A percentile compares a stretch with the other conserved stretches of the same genome.
Evolutionary conservation across 2,888 invertebrate species (phyloP).

Genomic region (Tinea pellionella): DNA sequence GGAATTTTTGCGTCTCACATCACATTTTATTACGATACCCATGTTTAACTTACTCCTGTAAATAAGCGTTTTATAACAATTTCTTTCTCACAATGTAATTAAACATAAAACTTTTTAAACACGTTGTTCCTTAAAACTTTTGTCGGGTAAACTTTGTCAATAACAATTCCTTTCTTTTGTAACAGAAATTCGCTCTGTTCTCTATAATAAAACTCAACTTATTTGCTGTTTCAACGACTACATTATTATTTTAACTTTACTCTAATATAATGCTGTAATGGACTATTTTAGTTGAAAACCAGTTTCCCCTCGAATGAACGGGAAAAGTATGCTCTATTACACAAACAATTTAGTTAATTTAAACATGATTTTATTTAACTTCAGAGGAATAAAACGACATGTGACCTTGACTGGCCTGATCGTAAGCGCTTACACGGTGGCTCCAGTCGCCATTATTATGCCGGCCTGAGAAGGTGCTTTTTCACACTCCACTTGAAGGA

Average conservation of each 20-base stretch:
- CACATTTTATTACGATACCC: too few relatives aligned
- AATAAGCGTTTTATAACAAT: too few relatives aligned
- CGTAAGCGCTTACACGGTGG: too few relatives aligned
- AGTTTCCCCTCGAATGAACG: neutral
- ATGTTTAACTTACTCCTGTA: too few relatives aligned
- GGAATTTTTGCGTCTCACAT: too few relatives aligned
- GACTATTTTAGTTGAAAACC: neutral
- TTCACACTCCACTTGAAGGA: too few relatives aligned
- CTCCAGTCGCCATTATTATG: too few relatives aligned
- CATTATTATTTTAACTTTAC: neutral
- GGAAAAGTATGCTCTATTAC: neutral
- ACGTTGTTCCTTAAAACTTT: conserved; percentile 8
- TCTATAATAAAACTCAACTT: conserved; percentile 4
- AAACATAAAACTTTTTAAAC: neutral
- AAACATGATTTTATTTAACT: neutral
- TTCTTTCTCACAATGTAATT: neutral
- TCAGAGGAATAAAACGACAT: too few relatives aligned
- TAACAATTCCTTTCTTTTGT: conserved; percentile 8
- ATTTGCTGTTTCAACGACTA: neutral
- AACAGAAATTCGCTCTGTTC: neutral
- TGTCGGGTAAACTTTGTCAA: neutral
- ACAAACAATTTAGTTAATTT: neutral
- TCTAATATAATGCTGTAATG: neutral
- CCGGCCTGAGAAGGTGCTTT: too few relatives aligned
- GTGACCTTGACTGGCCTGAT: too few relatives aligned